Conservation (phyloP, 2,797 vertebrate species). For the Cossypha niveicapilla region DNA sequence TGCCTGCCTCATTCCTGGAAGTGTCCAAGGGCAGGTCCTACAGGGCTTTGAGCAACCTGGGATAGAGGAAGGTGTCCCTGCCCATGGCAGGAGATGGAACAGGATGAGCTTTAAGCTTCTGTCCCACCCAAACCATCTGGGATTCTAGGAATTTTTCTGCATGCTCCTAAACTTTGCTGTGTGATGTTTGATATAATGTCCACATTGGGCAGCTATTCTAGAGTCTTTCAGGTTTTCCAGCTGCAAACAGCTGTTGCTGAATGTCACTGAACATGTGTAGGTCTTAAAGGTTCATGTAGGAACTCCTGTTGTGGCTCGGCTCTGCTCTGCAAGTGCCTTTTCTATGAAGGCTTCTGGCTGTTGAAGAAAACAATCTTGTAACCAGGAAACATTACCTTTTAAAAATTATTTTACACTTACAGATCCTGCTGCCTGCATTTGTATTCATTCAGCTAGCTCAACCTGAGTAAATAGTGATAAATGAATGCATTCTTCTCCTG, state of each 20-base stretch:
- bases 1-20: neutral
- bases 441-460: neutral
- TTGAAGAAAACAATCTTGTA: neutral
- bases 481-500: neutral
- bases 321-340: neutral
- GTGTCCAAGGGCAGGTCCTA: neutral
- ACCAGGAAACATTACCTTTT: neutral
- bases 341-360: neutral
- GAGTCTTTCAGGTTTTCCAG: neutral
- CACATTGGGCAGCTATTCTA: neutral
- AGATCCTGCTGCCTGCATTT: neutral
- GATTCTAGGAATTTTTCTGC: neutral
- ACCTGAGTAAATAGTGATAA: neutral
- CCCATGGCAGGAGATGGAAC: neutral
- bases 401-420: neutral
- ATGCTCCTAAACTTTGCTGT: neutral
- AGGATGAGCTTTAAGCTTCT: neutral
- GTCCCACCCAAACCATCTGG: neutral
- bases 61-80: neutral
- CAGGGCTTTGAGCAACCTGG: neutral
- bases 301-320: neutral
- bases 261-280: rapidly evolving
- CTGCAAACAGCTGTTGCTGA: neutral
- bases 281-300: rapidly evolving
- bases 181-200: neutral